These are phyloP conservation scores for Hemiprocne comata DNA, from an alignment of 2,113 vertebrate genomes.

Conservation along the genomic window DNA sequence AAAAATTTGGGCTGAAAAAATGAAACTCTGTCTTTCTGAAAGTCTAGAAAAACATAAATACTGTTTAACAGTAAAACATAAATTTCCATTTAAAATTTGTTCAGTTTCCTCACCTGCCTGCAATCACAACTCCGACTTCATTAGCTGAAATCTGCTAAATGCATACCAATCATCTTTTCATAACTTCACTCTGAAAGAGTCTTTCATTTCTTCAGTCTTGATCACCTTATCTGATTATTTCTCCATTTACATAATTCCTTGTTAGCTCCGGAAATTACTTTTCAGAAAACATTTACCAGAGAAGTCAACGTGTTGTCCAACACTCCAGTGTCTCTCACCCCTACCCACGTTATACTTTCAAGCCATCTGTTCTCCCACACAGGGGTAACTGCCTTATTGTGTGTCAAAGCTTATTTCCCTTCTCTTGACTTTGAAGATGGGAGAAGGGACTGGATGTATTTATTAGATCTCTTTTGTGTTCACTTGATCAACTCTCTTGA, in stretches of 20 bases:
- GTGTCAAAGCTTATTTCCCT: not conserved
- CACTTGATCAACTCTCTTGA: not conserved
- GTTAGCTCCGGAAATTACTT: not conserved
- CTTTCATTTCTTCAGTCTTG: not conserved
- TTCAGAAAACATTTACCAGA: not conserved
- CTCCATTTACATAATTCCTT: slow-evolving; percentile 16
- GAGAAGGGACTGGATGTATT: not conserved
- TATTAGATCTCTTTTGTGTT: not conserved
- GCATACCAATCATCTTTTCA: not conserved
- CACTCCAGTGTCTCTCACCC: fast-evolving
- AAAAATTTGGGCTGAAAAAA: not conserved
- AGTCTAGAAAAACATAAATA: not conserved
- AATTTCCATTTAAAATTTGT: not conserved
- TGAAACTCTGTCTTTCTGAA: not conserved
- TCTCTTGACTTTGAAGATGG: not conserved
- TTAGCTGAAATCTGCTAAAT: slow-evolving; percentile 10
- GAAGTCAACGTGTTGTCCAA: not conserved
- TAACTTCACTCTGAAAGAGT: not conserved
- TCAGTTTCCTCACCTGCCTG: not conserved
- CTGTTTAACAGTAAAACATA: too few relatives aligned
- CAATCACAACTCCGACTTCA: not conserved
- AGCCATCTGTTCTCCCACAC: not conserved
- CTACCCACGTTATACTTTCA: not conserved
- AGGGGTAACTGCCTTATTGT: not conserved
- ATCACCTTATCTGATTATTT: slow-evolving; percentile 27